Evolutionary conservation across 2,888 invertebrate genomes (phyloP), one percentile per base, ranked within the genome.

Genomic region (Cheilosia impressa): DNA sequence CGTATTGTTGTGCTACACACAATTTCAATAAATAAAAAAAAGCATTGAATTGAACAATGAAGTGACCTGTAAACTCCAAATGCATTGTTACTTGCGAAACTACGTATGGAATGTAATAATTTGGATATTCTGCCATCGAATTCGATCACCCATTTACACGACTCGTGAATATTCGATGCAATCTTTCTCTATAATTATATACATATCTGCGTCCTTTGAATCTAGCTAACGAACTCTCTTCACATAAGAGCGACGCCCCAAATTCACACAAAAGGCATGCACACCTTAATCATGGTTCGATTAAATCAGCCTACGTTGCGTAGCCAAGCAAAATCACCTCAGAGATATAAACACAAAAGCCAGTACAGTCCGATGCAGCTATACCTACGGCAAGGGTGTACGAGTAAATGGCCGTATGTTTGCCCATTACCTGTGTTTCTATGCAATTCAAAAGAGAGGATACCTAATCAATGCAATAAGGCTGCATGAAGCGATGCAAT

Each of bases 241-340:
- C 19, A 17, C 6, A 19, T 2, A 47, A 1, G 27, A 9, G 31
- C 3, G 47, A 24, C 17, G 10, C 13, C 38, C 13, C 2, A 38
- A 38, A 13, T 38, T 38, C 13, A 19, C 31, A 47, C 62, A 47
- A 63, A 10, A n/a, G 31, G 4, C 15, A 31, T 27, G 19, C 27
- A 19, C 38, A 22, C 7, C 19, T 53, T 41, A 38, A 66, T 66
- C 4, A 38, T 50, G 10, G 38, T 66, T 63, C 34, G 19, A 63
- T 47, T 45, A 31, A 13, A 62, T 45, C 17, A n/a, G 38, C 22
- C 15, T 52, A 34, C 34, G 34, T 15, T n/a, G 38, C 34, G 2
- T 53, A n/a, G n/a, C 41, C n/a, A 65, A 66, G 34, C 65, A 41
- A 50, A 50, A 63, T 52, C 17, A 66, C 52, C 41, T 53, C 38